Conservation (phyloP, 2,888 invertebrate genomes). For the Rhopalosiphum nymphaeae region DNA sequence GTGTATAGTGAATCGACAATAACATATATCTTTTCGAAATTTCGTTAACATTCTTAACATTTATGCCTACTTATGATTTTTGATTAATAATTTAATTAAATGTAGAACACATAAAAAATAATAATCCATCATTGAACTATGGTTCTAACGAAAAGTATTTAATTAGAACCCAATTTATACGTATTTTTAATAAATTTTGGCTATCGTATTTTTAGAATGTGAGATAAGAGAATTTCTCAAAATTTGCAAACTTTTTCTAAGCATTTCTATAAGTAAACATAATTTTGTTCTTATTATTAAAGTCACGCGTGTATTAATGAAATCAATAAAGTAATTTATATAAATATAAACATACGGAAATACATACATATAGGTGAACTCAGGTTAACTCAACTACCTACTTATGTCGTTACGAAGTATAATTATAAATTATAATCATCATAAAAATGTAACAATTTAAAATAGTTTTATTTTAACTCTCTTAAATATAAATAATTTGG, state of each 20-base stretch:
- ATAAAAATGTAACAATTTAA: neutral
- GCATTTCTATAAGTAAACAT: neutral
- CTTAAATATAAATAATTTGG: neutral
- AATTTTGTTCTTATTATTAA: neutral
- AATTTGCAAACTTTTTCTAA: neutral
- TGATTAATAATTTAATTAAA: neutral
- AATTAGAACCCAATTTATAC: neutral
- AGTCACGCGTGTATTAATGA: neutral
- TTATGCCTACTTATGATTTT: neutral
- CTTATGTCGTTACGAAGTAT: neutral
- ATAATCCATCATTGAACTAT: neutral
- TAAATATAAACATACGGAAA: neutral
- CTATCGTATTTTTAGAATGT: neutral
- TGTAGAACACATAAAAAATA: neutral
- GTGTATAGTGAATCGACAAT: neutral
- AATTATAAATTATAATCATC: slow-evolving; percentile 17
- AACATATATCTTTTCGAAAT: too few relatives aligned
- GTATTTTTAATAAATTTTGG: neutral
- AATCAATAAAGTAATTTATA: neutral
- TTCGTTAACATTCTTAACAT: neutral
- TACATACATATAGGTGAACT: neutral
- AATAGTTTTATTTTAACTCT: neutral
- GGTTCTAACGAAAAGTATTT: neutral
- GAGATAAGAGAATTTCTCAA: neutral
- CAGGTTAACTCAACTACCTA: neutral